Evolutionary conservation across 2,888 invertebrate species (phyloP), one percentile per base, ranked within the genome.

Genomic region (Hirtodrosophila confusa): DNA sequence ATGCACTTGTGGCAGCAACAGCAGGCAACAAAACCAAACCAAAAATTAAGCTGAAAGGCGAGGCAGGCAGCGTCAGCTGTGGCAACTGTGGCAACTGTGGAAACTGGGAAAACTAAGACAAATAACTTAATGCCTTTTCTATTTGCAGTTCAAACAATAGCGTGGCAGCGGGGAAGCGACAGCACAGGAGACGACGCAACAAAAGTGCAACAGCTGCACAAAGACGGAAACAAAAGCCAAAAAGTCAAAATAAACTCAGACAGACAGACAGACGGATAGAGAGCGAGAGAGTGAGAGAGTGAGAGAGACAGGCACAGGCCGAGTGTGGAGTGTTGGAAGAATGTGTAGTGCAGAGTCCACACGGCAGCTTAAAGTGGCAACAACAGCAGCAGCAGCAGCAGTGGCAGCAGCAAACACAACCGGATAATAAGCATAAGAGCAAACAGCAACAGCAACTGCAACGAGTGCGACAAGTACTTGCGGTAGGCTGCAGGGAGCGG

Each of bases 121-220:
- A 83, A 79, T 83, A 86, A 66, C 78, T 74, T 84, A 86, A 83
- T 86, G 83, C 74, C 76, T 86, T 70, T 83, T 75, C 80, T 84
- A 74, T 83, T 84, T 84, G 86, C 84, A 84, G 83, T 69, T 84
- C 74, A 86, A 86, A 84, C 80, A 83, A 78, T 63, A 72, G 62
- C 50, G 68, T 55, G 61, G 66, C 70, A 40, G 75, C 47, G 31
- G 12, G 40, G 40, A 50, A 51, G 53, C 40, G 44, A 31, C 39
- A 37, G 58, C 45, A 71, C 60, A 63, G 73, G 45, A 58, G 66
- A 62, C 65, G 56, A 62, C 71, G 17, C 77, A 70, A 74, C 68
- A 79, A 85, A 85, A 86, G 86, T 87, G 86, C 84, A 88, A 82
- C 86, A 85, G 80, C 78, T 77, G 86, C 70, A 72, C 67, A 74